Evolutionary conservation across 2,113 vertebrate genomes (phyloP).

Genomic region (Entosphenus tridentatus): DNA sequence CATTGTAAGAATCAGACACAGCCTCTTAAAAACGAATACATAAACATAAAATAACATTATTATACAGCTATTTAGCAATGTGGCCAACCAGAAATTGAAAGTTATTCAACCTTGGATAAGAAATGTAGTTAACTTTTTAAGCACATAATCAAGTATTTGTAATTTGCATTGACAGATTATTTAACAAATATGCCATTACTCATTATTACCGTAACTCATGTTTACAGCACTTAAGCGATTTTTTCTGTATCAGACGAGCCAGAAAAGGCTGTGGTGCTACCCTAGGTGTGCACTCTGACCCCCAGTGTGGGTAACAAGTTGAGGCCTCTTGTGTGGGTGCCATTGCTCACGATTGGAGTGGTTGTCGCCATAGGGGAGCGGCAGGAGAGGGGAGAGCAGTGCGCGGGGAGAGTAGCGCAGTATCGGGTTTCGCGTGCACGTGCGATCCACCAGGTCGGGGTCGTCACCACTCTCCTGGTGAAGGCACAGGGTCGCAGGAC

Average conservation of each 20-base stretch:
- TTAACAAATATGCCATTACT: too few relatives aligned
- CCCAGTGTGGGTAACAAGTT: background rate
- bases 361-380: constrained; percentile 57
- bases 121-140: too few relatives aligned
- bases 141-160: too few relatives aligned
- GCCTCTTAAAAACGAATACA: too few relatives aligned
- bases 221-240: background rate
- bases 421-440: constrained; percentile 70
- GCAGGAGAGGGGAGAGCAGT: constrained; percentile 67
- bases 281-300: background rate
- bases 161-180: too few relatives aligned
- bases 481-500: background rate
- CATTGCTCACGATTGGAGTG: constrained; percentile 32
- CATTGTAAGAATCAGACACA: too few relatives aligned
- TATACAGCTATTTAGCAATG: too few relatives aligned
- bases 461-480: constrained; percentile 52
- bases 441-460: constrained; percentile 63
- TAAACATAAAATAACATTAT: too few relatives aligned
- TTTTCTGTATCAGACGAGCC: constrained; percentile 1
- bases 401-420: constrained; percentile 62
- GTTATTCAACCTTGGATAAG: too few relatives aligned
- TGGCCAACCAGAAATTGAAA: too few relatives aligned
- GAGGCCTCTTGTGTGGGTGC: background rate
- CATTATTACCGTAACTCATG: background rate
- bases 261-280: background rate